Evolutionary conservation across 2,113 vertebrate genomes (phyloP), one percentile per base, ranked within the genome.

Genomic region (Lathamus discolor): DNA sequence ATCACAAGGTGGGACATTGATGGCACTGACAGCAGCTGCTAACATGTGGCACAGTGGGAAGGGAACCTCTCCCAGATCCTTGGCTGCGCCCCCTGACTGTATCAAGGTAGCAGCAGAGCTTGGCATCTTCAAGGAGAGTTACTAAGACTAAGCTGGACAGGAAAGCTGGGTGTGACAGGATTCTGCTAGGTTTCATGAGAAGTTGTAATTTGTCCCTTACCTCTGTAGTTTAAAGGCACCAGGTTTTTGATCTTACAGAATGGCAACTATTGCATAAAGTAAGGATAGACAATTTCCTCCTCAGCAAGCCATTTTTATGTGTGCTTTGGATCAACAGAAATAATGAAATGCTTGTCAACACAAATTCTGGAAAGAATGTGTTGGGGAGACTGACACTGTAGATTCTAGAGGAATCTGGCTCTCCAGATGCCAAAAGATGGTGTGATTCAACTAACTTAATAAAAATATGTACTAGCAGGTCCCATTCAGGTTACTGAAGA

Each of bases 321-420:
- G 86, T 81, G 39, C 33, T 95, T 89, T 68, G 62, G 75, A 90
- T 96, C 63, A 91, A 44, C 5, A 86, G 49, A 83, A 81, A 78
- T 28, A 77, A 92, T 82, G 77, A 94, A 89, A 90, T 4, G 20
- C 54, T 82, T 79, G 48, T 86, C 49, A 46, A 2, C 14, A 41
- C 81, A 89, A 86, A 43, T 86, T 91, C 66, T 95, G 87, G 48
- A 62, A 90, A 90, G 67, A 94, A 95, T 84, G 13, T 28, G 16
- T 6, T 70, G n/a, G 31, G 75, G 66, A 94, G 85, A 90, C 74
- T 89, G 43, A 64, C 31, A n/a, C 28, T 10, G 10, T 69, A 54
- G 44, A 48, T 72, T 24, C 22, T 31, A 52, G 67, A 87, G 25
- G 19, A 73, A 69, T 87, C 64, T 88, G 33, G 24, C 49, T 92